phyloP scores from a whole-genome alignment of 2,113 vertebrate species.

The Pontoporia blainvillei region DNA sequence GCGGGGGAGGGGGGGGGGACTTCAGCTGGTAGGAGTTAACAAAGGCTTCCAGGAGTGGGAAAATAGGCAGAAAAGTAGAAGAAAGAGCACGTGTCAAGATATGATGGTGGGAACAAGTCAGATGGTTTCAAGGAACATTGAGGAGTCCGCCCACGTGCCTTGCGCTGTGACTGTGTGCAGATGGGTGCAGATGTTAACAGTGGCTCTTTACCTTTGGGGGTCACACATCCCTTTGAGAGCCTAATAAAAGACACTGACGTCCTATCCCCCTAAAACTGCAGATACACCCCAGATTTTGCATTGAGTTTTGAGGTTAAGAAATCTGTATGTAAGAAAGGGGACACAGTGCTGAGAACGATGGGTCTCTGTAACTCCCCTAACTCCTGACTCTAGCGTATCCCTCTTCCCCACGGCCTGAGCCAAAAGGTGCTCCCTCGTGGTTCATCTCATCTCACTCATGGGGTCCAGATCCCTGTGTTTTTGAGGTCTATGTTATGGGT shows the following conservation, averaged over 20 bases:
- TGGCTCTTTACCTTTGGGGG: not conserved
- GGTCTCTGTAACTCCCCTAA: not conserved
- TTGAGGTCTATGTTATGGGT: fast-evolving
- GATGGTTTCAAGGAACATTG: fast-evolving
- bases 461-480: not conserved
- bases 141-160: fast-evolving
- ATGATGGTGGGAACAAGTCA: fast-evolving
- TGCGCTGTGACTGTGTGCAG: fast-evolving
- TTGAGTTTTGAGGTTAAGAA: not conserved
- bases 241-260: not conserved
- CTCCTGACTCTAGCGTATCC: not conserved
- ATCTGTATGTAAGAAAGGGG: not conserved
- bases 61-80: not conserved
- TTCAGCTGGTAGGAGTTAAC: not conserved
- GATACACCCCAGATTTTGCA: not conserved
- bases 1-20: not conserved
- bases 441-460: not conserved
- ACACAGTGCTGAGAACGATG: fast-evolving
- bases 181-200: fast-evolving
- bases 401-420: not conserved
- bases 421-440: not conserved
- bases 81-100: not conserved
- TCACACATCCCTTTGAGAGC: not conserved
- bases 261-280: not conserved
- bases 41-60: not conserved